Evolutionary conservation across 1,140 invertebrate species (phyloP).

Genomic region (Stegodyphus dumicola): DNA sequence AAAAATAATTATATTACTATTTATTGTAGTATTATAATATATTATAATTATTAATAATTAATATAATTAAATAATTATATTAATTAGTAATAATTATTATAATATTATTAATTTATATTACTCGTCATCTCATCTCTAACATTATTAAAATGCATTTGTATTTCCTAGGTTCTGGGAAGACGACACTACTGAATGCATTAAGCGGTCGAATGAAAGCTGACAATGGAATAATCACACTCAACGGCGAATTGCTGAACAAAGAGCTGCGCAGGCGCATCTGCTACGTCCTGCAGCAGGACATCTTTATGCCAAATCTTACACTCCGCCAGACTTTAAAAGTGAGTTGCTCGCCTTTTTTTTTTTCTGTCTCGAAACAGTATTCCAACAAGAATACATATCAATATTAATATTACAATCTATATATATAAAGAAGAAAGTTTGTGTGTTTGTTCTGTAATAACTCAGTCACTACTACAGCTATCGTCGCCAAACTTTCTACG

Average conservation of each 20-base stretch:
- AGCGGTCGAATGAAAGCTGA: slow-evolving; percentile 76
- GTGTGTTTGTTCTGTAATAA: too few relatives aligned
- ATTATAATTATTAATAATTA: too few relatives aligned
- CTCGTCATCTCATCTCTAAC: not conserved
- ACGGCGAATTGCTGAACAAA: slow-evolving; percentile 79
- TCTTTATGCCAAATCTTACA: slow-evolving; percentile 85
- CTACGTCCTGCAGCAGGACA: slow-evolving; percentile 86
- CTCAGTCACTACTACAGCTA: too few relatives aligned
- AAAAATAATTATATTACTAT: too few relatives aligned
- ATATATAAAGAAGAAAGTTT: too few relatives aligned
- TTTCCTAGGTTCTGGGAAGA: slow-evolving; percentile 79
- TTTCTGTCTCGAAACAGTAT: too few relatives aligned
- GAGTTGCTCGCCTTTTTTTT: slow-evolving; percentile 62
- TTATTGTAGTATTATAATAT: too few relatives aligned
- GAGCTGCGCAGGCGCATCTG: slow-evolving; percentile 81
- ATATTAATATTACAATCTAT: too few relatives aligned
- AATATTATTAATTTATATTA: not conserved
- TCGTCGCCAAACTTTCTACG: too few relatives aligned
- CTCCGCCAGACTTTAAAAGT: slow-evolving; percentile 82
- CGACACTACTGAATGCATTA: slow-evolving; percentile 81
- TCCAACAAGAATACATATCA: too few relatives aligned
- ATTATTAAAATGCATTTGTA: not conserved
- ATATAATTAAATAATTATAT: not conserved
- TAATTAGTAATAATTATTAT: not conserved
- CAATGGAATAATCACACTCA: slow-evolving; percentile 79